Evolutionary conservation across 2,888 invertebrate genomes (phyloP), one percentile per base, ranked within the genome.

Genomic region (Trachelus iudaicus): DNA sequence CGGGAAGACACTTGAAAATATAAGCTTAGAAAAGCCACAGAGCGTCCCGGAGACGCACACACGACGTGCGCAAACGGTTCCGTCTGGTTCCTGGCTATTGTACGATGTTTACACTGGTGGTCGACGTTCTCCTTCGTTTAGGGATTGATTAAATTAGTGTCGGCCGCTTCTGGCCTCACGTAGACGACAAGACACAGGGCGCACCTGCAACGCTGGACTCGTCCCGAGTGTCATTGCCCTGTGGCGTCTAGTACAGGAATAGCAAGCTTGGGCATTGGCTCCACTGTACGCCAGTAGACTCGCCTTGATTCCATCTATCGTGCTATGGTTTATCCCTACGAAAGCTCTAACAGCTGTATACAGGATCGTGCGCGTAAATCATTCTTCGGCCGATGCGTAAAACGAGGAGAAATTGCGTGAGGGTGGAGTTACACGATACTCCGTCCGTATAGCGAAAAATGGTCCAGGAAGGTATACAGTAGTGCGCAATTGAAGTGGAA

Each of bases 101-200:
- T 71, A 34, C 31, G 31, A 31, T 71, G 71, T 71, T 71, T 30
- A 71, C 31, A 71, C 56, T 23, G 56, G 9, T 71, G 31, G 31
- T 33, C 33, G 31, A 34, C 71, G 71, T 34, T 68, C 56, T 23
- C 69, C 37, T 78, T 78, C 75, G 80, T 84, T 83, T 79, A 79
- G 83, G 79, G 80, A 84, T 87, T 84, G 86, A 87, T 87, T 85
- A 85, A 87, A 87, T 87, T 87, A 87, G 85, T 85, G 87, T 81
- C 81, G 82, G 81, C 77, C 83, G 82, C 81, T 78, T 84, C 56
- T 56, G 56, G 56, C 34, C 33, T 71, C 83, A 82, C 83, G 81
- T 83, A 76, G 82, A 80, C 76, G 78, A 76, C 76, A 76, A 78
- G 79, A 12, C 31, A 34, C 71, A 71, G 33, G 71, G 71, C 71